Percentiles rank a stretch among this genome's conserved stretches.
These are phyloP conservation scores for Brenthis ino DNA, from an alignment of 2,888 invertebrate genomes.

Conservation along the genomic window DNA sequence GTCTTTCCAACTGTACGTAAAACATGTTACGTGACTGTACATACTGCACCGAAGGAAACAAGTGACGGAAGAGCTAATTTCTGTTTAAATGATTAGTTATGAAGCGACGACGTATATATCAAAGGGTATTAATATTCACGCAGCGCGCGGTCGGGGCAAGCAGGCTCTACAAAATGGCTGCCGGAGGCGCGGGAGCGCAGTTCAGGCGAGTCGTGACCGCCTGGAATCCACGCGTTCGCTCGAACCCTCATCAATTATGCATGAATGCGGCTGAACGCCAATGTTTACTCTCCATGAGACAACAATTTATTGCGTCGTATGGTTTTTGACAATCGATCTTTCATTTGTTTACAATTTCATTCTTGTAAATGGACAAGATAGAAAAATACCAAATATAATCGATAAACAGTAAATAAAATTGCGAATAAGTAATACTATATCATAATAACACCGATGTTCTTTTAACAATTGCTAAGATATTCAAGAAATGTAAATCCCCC, in stretches of 20 bases:
- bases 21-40: constrained; percentile 51
- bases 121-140: constrained; percentile 73
- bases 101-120: constrained; percentile 49
- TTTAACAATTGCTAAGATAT: no score
- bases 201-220: constrained; percentile 74
- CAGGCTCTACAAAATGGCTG: constrained; percentile 79
- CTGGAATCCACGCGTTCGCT: constrained; percentile 77
- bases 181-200: constrained; percentile 69
- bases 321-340: constrained; percentile 67
- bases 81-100: constrained; percentile 1
- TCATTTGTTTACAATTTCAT: constrained; percentile 21
- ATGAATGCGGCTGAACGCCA: constrained; percentile 78
- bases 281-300: constrained; percentile 79
- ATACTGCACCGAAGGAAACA: constrained; percentile 50
- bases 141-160: constrained; percentile 63
- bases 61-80: constrained; percentile 43
- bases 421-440: no score
- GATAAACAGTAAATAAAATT: no score
- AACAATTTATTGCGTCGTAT: constrained; percentile 80
- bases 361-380: constrained; percentile 14
- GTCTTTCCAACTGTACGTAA: constrained; percentile 50
- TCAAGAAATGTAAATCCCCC: no score
- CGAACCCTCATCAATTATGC: constrained; percentile 80
- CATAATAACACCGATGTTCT: no score
- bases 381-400: neutral